phyloP scores from a whole-genome alignment of 2,113 vertebrate genomes.

The Toxostoma redivivum region DNA sequence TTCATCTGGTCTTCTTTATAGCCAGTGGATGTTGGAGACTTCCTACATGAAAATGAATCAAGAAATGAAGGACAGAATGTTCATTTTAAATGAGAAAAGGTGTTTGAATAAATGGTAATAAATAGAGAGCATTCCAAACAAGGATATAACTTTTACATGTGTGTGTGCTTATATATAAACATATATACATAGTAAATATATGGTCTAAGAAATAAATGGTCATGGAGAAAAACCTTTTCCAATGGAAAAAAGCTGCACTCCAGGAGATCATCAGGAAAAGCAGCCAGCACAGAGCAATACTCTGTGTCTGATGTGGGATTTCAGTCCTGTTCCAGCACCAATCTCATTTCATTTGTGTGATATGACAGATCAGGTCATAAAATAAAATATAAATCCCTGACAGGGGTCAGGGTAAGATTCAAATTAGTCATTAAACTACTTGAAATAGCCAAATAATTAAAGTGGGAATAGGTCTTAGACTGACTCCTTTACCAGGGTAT shows the following conservation, averaged over 20 bases:
- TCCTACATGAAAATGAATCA: conserved; percentile 62
- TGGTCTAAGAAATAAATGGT: neutral
- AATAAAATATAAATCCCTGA: neutral
- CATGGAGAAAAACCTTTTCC: neutral
- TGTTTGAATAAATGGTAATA: neutral
- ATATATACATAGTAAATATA: neutral
- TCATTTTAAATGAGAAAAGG: neutral
- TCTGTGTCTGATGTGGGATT: neutral
- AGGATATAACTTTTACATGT: neutral
- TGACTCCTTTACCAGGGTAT: neutral
- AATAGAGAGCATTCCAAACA: neutral
- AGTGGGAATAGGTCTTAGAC: neutral
- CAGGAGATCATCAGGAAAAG: neutral
- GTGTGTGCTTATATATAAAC: neutral
- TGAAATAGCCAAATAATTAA: neutral
- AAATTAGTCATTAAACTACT: neutral
- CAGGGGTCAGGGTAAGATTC: neutral
- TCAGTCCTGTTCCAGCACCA: neutral
- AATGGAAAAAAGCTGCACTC: neutral
- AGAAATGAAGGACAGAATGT: neutral
- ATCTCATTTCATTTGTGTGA: neutral
- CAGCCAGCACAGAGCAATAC: neutral
- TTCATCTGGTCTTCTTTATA: conserved; percentile 36
- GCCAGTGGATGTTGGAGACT: conserved; percentile 16
- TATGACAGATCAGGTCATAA: neutral